Percentiles rank a stretch among this genome's conserved stretches.
Conservation (phyloP, 1,140 invertebrate genomes). For the Theocolax elegans region DNA sequence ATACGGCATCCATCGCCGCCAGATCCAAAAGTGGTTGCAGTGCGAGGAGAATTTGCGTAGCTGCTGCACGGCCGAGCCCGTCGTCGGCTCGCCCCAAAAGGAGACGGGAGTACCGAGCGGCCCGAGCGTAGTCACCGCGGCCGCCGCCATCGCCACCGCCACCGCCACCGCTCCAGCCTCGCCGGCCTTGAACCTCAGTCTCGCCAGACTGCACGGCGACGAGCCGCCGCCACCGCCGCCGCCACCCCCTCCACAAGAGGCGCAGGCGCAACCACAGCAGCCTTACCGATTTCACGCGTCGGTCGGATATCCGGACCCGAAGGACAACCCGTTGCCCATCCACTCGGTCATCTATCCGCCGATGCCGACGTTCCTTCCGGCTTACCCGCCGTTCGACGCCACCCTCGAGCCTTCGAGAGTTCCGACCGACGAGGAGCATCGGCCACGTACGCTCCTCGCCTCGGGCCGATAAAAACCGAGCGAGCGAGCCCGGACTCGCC, state of each 20-base stretch:
- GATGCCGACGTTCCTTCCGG: conserved; percentile 22
- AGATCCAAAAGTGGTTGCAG: conserved; percentile 91
- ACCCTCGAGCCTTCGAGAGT: conserved; percentile 43
- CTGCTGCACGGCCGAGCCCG: conserved; percentile 66
- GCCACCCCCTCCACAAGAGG: conserved; percentile 47
- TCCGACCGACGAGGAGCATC: conserved; percentile 43
- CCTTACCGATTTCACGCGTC: conserved; percentile 36
- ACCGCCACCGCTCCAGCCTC: conserved; percentile 50
- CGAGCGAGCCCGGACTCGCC: conserved; percentile 56
- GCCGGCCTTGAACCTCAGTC: conserved; percentile 68
- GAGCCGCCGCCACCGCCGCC: conserved; percentile 56
- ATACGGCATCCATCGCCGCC: conserved; percentile 85
- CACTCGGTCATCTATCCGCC: conserved; percentile 13
- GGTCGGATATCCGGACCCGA: conserved; percentile 37
- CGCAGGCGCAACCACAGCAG: conserved; percentile 20
- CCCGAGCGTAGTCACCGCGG: conserved; percentile 25
- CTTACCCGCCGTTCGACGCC: not conserved
- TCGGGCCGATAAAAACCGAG: conserved; percentile 57
- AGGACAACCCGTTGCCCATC: conserved; percentile 24
- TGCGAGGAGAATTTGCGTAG: conserved; percentile 80
- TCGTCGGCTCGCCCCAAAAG: conserved; percentile 40
- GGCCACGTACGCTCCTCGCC: conserved; percentile 44
- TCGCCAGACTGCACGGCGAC: conserved; percentile 67
- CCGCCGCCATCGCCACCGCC: conserved; percentile 33
- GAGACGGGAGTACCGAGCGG: conserved; percentile 12